Evolutionary conservation across 2,888 invertebrate species (phyloP).

Genomic region (Caenorhabditis virilis): DNA sequence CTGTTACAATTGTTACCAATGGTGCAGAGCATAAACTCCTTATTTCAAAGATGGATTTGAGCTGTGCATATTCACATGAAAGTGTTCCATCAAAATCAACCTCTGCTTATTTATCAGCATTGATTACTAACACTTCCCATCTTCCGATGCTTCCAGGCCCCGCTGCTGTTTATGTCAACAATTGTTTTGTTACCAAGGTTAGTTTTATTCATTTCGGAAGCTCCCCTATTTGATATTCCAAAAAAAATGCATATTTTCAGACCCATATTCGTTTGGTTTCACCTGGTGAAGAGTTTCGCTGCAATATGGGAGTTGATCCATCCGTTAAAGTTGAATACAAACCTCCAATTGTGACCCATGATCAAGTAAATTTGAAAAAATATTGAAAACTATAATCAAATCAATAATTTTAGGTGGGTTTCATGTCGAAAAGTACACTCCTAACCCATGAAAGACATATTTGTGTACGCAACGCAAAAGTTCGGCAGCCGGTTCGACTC

Average conservation of each 20-base stretch:
- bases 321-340: constrained; percentile 70
- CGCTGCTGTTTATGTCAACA: constrained; percentile 70
- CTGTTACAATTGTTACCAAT: constrained; percentile 69
- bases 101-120: constrained; percentile 70
- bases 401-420: constrained; percentile 58
- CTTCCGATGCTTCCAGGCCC: constrained; percentile 70
- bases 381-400: background rate
- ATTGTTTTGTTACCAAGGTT: constrained; percentile 70
- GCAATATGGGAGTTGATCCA: constrained; percentile 71
- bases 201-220: no score
- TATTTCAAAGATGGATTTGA: constrained; percentile 66
- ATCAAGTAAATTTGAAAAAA: constrained; percentile 45
- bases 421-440: constrained; percentile 67
- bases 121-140: constrained; percentile 69
- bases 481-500: constrained; percentile 60
- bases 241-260: no score
- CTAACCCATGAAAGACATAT: constrained; percentile 67
- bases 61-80: constrained; percentile 69
- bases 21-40: constrained; percentile 68
- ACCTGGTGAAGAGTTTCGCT: constrained; percentile 70
- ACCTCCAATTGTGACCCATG: constrained; percentile 66
- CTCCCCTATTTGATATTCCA: no score
- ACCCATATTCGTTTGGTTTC: constrained; percentile 67
- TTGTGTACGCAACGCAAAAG: constrained; percentile 70
- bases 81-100: constrained; percentile 69